A percentile compares a stretch with the other conserved stretches of the same genome.
These are phyloP conservation scores for Suricata suricatta DNA, from an alignment of 2,113 vertebrate species.

Conservation along the genomic window DNA sequence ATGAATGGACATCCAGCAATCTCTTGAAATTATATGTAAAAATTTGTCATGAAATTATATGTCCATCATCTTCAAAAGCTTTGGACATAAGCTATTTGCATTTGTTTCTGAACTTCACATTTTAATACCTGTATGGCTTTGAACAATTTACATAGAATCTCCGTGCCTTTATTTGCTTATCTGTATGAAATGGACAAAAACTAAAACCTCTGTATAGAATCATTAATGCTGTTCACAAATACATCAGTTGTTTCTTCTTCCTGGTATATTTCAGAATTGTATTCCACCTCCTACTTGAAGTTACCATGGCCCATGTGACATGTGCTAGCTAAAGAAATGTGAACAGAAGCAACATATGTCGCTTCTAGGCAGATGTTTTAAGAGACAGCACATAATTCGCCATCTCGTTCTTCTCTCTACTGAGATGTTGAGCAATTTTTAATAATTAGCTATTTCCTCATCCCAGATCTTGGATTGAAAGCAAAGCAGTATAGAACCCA, in stretches of 20 bases:
- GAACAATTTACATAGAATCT: background rate
- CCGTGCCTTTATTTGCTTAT: background rate
- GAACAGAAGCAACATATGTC: background rate
- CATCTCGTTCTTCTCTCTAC: background rate
- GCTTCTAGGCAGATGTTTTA: background rate
- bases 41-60: background rate
- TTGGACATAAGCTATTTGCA: background rate
- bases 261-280: background rate
- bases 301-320: background rate
- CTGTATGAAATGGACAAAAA: background rate
- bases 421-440: background rate
- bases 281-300: background rate
- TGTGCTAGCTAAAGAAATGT: background rate
- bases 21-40: background rate
- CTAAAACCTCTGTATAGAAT: background rate
- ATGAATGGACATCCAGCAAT: background rate
- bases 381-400: background rate
- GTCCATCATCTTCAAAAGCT: background rate
- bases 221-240: background rate
- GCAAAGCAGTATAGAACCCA: background rate
- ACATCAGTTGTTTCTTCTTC: background rate
- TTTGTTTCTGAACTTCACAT: background rate
- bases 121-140: background rate
- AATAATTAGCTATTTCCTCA: background rate
- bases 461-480: background rate